Conservation (phyloP, 2,797 vertebrate species). For the Hippocampus kuda region DNA sequence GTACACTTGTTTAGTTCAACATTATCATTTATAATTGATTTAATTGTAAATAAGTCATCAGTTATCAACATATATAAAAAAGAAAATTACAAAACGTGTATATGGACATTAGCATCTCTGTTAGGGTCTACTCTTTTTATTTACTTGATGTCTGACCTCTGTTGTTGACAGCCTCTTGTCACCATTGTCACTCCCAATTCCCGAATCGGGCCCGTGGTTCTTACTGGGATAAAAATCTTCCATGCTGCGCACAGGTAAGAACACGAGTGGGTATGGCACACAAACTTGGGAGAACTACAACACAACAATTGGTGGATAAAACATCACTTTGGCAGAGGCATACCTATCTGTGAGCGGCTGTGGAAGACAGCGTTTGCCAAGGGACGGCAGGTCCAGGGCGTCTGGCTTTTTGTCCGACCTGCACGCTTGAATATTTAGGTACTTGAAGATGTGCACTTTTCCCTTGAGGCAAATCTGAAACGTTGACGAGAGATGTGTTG, state of each 20-base stretch:
- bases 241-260: slow-evolving; percentile 67
- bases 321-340: background rate
- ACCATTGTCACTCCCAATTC: slow-evolving; percentile 96
- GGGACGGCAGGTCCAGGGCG: slow-evolving; percentile 84
- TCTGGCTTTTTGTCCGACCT: slow-evolving; percentile 94
- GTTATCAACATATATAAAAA: too few species aligned
- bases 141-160: slow-evolving; percentile 69
- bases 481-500: slow-evolving; percentile 28
- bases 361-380: slow-evolving; percentile 83
- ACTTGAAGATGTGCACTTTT: slow-evolving; percentile 98
- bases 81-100: too few species aligned
- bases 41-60: too few species aligned
- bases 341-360: slow-evolving; percentile 96
- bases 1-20: too few species aligned
- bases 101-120: too few species aligned
- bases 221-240: slow-evolving; percentile 97
- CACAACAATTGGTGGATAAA: background rate
- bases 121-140: background rate
- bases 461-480: slow-evolving; percentile 95
- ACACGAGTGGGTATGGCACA: background rate
- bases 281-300: background rate
- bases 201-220: slow-evolving; percentile 95
- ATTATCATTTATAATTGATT: too few species aligned
- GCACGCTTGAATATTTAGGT: slow-evolving; percentile 91
- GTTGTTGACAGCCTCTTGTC: slow-evolving; percentile 95